Evolutionary conservation across 2,888 invertebrate genomes (phyloP), one percentile per base, ranked within the genome.

Genomic region (Drosophila demipolita): DNA sequence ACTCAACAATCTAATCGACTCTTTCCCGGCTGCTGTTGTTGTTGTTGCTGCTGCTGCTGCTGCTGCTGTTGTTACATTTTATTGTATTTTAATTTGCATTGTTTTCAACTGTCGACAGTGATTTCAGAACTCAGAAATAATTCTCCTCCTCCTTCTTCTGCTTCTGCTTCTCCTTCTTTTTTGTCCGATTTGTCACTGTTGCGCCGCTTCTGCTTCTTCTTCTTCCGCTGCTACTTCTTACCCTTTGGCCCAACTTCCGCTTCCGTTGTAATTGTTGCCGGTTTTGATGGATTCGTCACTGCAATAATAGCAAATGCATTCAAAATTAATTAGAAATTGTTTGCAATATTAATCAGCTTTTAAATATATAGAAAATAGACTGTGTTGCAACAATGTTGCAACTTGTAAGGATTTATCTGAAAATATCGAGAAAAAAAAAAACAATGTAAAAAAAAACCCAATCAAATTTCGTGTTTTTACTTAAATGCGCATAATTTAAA

Each of bases 71-170:
- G 49, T 88, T 80, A 86, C 89, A 86, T 90, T 90, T 90, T 86
- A 88, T 85, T 85, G 73, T 90, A 73, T 88, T 90, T 85, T 83
- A 90, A 90, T 90, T 86, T 90, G 78, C 75, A 89, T 85, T 88
- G 83, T 85, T 86, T 75, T 80, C 73, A 77, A 84, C 77, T 73
- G 80, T 71, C 78, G 73, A 65, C 75, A 6, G 29, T 29, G 29
- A 29, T 29, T 29, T 59, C 66, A 63, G 35, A 78, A 80, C 55
- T 66, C 61, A 26, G 9, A n/a, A 29, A 17, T 50, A 29, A 50
- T 23, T 55, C n/a, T 57, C 50, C 45, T 32, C 4, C 17, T 33
- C 20, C 45, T 33, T 12, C 36, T 36, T n/a, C 17, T 33, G 9
- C 40, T 36, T 26, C 40, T 32, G 6, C 11, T 33, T 26, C 45